Base-by-base conservation (phyloP, 2,113 vertebrate genomes). In the Gopherus flavomarginatus region DNA sequence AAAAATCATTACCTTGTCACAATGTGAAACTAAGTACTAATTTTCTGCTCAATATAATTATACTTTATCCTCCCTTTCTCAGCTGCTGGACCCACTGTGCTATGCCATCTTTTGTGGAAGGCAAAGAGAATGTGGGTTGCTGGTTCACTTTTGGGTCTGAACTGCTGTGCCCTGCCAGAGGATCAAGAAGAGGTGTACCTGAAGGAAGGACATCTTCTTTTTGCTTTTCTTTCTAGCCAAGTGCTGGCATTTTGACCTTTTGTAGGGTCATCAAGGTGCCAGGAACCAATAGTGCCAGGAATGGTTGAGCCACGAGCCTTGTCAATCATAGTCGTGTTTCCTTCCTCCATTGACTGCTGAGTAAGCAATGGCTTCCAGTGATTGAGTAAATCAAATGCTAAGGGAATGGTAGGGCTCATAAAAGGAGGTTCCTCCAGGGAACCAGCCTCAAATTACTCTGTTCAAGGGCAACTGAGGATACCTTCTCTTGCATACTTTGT, bases 81-180 rank as follows among this genome's bases (percentile, higher is more conserved):
- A 52, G 13, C 89, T 65, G 50, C 14, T 21, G 82, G 35, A 92
- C 1, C 81, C 56, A 91, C 21, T 5, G 2, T n/a, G 12, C 75
- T 14, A 29, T 1, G 29, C 19, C 6, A 38, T 8, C 2, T 59
- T 38, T 86, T 83, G 62, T 0, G 85, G 62, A 91, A 72, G 62
- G 82, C 24, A 62, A 92, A 90, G 72, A 4, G 5, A 86, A 65
- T 6, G 56, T 17, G 62, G 93, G 35, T 9, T 10, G 52, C 8
- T 90, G 54, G 4, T 84, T 93, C 90, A 31, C 77, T 52, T 59
- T 11, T 27, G 81, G 88, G 54, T 85, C 21, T 21, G 11, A 47
- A 65, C 8, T 92, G 77, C 0, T 0, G 4, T 53, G 6, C 11
- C 29, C 52, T 79, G 5, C 49, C 29, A 72, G 44, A 85, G n/a